Conservation (phyloP, 2,113 vertebrate genomes). For the Anseranas semipalmata region DNA sequence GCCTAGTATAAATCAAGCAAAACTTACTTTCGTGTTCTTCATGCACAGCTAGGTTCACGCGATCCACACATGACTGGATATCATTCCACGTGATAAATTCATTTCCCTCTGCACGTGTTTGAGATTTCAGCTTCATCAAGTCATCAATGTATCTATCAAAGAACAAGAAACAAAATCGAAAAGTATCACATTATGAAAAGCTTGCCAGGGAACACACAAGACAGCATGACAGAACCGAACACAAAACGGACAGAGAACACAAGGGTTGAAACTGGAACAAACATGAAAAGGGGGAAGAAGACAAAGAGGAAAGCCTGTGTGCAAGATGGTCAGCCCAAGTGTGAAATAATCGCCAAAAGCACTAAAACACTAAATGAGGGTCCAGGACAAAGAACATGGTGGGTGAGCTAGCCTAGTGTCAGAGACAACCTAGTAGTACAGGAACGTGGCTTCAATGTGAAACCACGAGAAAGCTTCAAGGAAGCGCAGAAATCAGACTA, state of each 20-base stretch:
- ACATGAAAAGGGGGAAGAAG: background rate
- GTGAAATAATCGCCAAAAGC: background rate
- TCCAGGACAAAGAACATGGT: background rate
- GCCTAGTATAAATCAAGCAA: background rate
- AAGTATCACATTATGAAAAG: background rate
- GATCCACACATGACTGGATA: slow-evolving; percentile 93
- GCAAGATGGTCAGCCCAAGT: background rate
- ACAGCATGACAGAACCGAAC: background rate
- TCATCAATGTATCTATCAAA: slow-evolving; percentile 90
- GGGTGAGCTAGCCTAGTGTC: fast-evolving
- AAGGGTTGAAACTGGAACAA: background rate
- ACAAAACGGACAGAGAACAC: background rate
- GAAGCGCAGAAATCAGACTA: background rate
- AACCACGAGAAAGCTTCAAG: background rate
- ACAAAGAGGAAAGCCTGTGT: background rate
- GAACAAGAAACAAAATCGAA: background rate
- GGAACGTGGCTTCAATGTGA: background rate
- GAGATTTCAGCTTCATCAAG: slow-evolving; percentile 87
- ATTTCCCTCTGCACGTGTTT: slow-evolving; percentile 76
- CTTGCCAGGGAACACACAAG: background rate
- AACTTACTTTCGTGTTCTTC: slow-evolving; percentile 95
- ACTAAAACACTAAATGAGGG: background rate
- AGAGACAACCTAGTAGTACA: background rate
- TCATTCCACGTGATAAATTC: slow-evolving; percentile 96
- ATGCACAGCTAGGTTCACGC: slow-evolving; percentile 87